Conservation (phyloP, 2,797 vertebrate species). For the Gymnothorax javanicus region DNA sequence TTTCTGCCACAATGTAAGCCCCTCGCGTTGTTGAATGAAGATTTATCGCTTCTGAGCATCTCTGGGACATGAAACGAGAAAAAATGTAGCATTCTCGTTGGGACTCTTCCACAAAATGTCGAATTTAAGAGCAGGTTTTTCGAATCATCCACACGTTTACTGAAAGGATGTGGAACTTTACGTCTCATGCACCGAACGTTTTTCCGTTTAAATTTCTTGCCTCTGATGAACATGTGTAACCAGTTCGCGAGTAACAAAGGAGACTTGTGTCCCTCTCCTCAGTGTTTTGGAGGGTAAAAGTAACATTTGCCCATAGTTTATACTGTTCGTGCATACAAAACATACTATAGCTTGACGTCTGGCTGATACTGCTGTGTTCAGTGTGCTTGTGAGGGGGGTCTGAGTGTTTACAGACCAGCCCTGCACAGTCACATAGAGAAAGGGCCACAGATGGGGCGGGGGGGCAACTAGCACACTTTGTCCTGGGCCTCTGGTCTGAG, state of each 20-base stretch:
- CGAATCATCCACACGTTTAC: background rate
- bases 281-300: background rate
- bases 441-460: no score
- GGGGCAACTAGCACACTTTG: no score
- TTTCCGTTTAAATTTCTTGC: background rate
- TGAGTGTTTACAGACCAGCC: background rate
- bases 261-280: conserved; percentile 2
- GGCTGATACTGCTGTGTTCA: background rate
- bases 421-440: background rate
- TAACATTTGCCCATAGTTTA: conserved; percentile 10
- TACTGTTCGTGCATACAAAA: background rate
- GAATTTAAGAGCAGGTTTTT: background rate
- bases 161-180: background rate
- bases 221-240: background rate
- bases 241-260: background rate
- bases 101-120: background rate
- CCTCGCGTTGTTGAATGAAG: no score
- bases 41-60: background rate
- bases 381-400: background rate
- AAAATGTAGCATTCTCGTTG: background rate
- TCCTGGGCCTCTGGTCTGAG: no score
- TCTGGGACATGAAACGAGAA: background rate
- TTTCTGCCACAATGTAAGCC: conserved; percentile 88
- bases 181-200: background rate
- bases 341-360: background rate